A percentile compares a stretch with the other conserved stretches of the same genome.
Evolutionary conservation across 2,113 vertebrate genomes (phyloP).

Genomic region (Callospermophilus lateralis): DNA sequence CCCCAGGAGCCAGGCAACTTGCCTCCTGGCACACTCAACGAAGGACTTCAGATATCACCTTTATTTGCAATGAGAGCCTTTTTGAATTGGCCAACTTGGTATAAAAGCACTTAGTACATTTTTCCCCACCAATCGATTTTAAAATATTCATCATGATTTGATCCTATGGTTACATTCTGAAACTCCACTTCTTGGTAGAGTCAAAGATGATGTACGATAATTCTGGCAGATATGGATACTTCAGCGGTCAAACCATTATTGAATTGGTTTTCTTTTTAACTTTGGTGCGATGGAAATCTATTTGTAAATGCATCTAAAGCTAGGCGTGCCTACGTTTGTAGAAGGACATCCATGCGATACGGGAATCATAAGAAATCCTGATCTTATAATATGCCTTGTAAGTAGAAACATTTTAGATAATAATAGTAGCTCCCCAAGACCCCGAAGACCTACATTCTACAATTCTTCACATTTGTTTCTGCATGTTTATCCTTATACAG

Average conservation of each 20-base stretch:
- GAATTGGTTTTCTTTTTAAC: neutral
- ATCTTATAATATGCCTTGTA: neutral
- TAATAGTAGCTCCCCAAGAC: neutral
- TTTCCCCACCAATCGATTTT: neutral
- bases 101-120: neutral
- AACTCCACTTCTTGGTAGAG: neutral
- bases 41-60: neutral
- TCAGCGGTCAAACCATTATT: neutral
- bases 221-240: neutral
- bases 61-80: neutral
- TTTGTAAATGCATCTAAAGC: neutral
- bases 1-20: neutral
- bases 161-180: neutral
- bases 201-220: neutral
- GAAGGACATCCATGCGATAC: neutral
- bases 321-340: neutral
- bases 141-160: slow-evolving; percentile 31
- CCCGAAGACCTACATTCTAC: neutral
- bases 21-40: neutral
- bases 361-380: neutral
- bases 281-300: neutral
- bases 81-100: neutral
- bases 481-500: neutral
- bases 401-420: neutral
- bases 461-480: neutral